phyloP scores from a whole-genome alignment of 2,888 invertebrate genomes.

The Silvanus unidentatus region DNA sequence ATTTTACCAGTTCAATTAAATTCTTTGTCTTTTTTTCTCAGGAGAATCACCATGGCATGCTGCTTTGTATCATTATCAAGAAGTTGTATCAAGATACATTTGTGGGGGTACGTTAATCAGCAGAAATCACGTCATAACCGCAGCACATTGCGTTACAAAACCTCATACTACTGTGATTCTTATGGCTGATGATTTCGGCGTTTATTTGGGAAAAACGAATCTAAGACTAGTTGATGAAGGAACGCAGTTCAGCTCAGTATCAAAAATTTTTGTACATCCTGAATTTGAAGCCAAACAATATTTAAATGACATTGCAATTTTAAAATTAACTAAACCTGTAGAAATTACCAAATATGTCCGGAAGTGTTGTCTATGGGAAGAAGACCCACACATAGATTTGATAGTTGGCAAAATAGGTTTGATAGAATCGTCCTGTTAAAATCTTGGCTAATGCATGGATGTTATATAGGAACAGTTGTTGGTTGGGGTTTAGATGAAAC shows the following conservation, averaged over 20 bases:
- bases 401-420: slow-evolving; percentile 32
- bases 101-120: slow-evolving; percentile 61
- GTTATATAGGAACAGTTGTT: slow-evolving; percentile 36
- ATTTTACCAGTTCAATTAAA: no score
- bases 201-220: slow-evolving; percentile 39
- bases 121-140: slow-evolving; percentile 53
- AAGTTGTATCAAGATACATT: slow-evolving; percentile 49
- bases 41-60: slow-evolving; percentile 68
- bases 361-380: slow-evolving; percentile 55
- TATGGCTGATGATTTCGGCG: slow-evolving; percentile 34
- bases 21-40: slow-evolving; percentile 39
- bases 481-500: slow-evolving; percentile 54
- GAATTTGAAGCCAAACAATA: slow-evolving; percentile 36
- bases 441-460: no score
- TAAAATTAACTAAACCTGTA: slow-evolving; percentile 49
- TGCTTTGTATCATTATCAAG: slow-evolving; percentile 51
- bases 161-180: slow-evolving; percentile 31
- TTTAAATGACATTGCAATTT: slow-evolving; percentile 53
- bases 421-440: no score
- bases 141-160: slow-evolving; percentile 59
- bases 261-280: slow-evolving; percentile 42
- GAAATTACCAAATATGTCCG: slow-evolving; percentile 50
- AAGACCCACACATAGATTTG: slow-evolving; percentile 22
- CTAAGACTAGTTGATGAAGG: slow-evolving; percentile 46
- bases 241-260: slow-evolving; percentile 46